These are phyloP conservation scores for Lordiphosa mommai DNA, from an alignment of 1,140 invertebrate species.

Conservation along the genomic window DNA sequence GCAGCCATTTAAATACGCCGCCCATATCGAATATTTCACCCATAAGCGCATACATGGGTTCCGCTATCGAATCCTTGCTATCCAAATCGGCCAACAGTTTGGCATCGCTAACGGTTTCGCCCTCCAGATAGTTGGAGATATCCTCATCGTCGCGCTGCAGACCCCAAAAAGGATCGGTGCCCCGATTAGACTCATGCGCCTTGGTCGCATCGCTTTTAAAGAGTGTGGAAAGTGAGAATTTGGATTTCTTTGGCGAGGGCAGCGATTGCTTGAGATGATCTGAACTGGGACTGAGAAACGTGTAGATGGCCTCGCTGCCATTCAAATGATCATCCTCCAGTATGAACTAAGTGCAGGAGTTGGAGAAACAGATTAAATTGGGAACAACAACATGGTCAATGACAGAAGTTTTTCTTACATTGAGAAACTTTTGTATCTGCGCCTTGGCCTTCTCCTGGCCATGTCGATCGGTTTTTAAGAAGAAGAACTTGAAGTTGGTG, in stretches of 20 bases:
- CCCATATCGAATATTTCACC: slow-evolving; percentile 94
- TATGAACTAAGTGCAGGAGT: slow-evolving; percentile 87
- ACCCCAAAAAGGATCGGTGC: slow-evolving; percentile 76
- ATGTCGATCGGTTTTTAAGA: slow-evolving; percentile 89
- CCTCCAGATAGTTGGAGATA: slow-evolving; percentile 86
- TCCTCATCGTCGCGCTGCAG: slow-evolving; percentile 84
- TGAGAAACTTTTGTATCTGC: slow-evolving; percentile 91
- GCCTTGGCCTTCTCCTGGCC: slow-evolving; percentile 90
- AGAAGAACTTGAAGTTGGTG: slow-evolving; percentile 88
- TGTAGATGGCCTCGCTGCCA: slow-evolving; percentile 93
- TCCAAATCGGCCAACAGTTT: slow-evolving; percentile 82
- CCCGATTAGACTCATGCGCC: slow-evolving; percentile 48
- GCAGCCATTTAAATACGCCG: slow-evolving; percentile 92
- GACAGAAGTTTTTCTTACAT: slow-evolving; percentile 81
- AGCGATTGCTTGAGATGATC: slow-evolving; percentile 90
- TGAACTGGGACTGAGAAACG: slow-evolving; percentile 93
- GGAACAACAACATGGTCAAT: no score
- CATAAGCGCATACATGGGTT: slow-evolving; percentile 91
- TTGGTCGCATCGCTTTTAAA: slow-evolving; percentile 87
- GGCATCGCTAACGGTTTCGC: slow-evolving; percentile 80
- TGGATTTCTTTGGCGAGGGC: slow-evolving; percentile 88
- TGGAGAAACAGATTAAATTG: neutral
- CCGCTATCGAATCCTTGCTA: slow-evolving; percentile 90
- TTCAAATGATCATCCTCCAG: slow-evolving; percentile 91
- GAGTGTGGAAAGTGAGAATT: slow-evolving; percentile 90